Conservation (phyloP, 2,888 invertebrate species). For the Seladonia tumulorum region DNA sequence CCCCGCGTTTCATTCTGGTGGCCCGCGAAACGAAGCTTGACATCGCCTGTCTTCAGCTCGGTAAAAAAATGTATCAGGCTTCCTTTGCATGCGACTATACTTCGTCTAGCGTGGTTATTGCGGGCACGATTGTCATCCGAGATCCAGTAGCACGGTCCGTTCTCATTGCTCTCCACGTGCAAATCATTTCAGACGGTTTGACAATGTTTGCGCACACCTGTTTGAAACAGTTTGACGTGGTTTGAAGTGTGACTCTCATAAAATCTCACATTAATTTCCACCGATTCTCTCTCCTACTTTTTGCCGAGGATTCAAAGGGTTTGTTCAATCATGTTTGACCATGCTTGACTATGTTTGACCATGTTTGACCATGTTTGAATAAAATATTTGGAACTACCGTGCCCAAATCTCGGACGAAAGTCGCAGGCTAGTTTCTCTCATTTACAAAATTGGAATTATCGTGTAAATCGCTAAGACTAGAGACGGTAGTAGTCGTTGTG, state of each 20-base stretch:
- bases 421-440: slow-evolving; percentile 12
- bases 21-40: slow-evolving; percentile 61
- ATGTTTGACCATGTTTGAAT: background rate
- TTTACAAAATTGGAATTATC: slow-evolving; percentile 73
- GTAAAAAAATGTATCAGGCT: slow-evolving; percentile 70
- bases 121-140: slow-evolving; percentile 36
- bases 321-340: background rate
- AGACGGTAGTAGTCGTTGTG: slow-evolving; percentile 81
- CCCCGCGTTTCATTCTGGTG: slow-evolving; percentile 10
- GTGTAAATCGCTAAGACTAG: slow-evolving; percentile 74
- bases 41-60: slow-evolving; percentile 46
- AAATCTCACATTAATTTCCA: background rate
- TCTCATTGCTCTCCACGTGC: background rate
- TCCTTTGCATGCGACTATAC: slow-evolving; percentile 63
- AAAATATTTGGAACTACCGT: background rate
- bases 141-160: background rate
- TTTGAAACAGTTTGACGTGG: too few relatives aligned
- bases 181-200: background rate
- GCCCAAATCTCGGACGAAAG: slow-evolving; percentile 9
- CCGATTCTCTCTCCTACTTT: background rate
- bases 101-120: slow-evolving; percentile 71
- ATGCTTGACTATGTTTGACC: background rate
- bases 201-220: too few relatives aligned
- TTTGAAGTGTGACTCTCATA: background rate
- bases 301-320: background rate